Conservation (phyloP, 2,888 invertebrate genomes). For the Chaitophorus viminalis region DNA sequence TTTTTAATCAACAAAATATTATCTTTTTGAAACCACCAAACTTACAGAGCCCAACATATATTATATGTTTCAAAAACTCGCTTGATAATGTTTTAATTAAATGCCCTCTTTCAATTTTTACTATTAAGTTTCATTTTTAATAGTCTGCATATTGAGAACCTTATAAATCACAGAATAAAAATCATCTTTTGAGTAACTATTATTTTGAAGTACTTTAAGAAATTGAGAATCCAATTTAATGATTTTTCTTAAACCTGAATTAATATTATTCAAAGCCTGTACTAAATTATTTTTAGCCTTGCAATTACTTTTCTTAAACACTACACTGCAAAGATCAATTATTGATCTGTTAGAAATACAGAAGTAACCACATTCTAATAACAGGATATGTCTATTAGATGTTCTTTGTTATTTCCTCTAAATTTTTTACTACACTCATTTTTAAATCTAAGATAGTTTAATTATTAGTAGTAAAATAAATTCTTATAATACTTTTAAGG, state of each 20-base stretch:
- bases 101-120: neutral
- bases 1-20: neutral
- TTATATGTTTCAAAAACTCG: neutral
- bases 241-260: neutral
- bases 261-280: neutral
- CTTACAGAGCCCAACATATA: too few species aligned
- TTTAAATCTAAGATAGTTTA: too few species aligned
- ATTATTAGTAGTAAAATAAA: too few species aligned
- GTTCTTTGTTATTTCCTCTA: too few species aligned
- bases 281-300: too few species aligned
- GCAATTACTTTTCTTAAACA: too few species aligned
- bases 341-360: too few species aligned
- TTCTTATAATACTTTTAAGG: too few species aligned
- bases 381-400: too few species aligned
- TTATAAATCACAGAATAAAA: neutral
- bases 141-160: neutral
- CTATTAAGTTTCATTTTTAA: neutral
- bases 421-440: too few species aligned
- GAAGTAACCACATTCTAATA: too few species aligned
- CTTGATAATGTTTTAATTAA: neutral
- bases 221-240: neutral
- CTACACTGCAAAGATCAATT: too few species aligned
- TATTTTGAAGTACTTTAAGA: neutral
- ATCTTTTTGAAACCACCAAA: neutral
- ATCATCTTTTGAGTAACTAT: neutral